Conservation (phyloP, 2,888 invertebrate genomes). For the Pseudococcus longispinus region DNA sequence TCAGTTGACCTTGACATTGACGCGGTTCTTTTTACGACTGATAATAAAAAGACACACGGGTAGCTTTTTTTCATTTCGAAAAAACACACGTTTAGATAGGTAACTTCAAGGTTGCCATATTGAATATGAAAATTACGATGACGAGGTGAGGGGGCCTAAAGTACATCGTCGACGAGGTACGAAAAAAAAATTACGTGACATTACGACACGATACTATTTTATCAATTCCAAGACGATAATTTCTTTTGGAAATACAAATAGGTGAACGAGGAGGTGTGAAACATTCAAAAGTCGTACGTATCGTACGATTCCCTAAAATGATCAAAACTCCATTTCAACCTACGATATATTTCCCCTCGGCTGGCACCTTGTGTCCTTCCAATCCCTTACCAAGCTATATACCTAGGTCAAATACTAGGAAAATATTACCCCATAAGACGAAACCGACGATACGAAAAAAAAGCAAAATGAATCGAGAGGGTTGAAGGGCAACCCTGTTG, state of each 20-base stretch:
- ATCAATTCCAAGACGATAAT: neutral
- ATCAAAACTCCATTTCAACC: neutral
- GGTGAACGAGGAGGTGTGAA: neutral
- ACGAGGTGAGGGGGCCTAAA: neutral
- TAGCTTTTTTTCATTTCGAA: neutral
- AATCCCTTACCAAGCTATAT: too few species aligned
- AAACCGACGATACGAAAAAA: neutral
- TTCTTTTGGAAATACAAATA: neutral
- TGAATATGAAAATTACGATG: neutral
- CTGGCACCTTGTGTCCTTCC: too few species aligned
- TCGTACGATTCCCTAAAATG: neutral
- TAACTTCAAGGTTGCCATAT: neutral
- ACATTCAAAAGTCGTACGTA: neutral
- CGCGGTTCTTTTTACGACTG: neutral
- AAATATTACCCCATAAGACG: neutral
- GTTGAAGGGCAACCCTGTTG: neutral
- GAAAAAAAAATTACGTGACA: neutral
- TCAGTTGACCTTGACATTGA: constrained; percentile 10
- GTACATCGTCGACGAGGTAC: neutral
- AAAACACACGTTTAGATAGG: neutral
- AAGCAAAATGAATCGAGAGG: neutral
- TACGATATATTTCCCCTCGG: too few species aligned
- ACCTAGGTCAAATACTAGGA: neutral
- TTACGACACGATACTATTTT: neutral
- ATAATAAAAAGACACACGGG: constrained; percentile 7